Evolutionary conservation across 2,797 vertebrate genomes (phyloP).

Genomic region (Pteropus rufus): DNA sequence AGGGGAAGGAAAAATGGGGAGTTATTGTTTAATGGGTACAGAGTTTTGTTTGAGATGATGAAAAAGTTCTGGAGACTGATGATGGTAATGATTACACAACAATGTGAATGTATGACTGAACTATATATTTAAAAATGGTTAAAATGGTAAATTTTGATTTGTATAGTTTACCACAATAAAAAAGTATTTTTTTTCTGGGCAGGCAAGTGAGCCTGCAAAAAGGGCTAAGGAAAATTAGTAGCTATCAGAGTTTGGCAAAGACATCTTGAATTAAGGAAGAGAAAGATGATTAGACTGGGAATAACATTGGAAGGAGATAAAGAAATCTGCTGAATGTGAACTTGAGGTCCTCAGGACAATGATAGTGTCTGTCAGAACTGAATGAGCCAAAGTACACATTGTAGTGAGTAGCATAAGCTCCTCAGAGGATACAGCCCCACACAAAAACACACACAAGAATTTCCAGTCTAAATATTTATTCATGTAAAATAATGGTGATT

Average conservation of each 20-base stretch:
- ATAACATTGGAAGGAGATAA: slow-evolving; percentile 19
- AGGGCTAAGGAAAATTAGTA: not conserved
- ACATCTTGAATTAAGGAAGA: not conserved
- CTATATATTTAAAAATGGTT: not conserved
- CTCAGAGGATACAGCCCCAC: slow-evolving; percentile 40
- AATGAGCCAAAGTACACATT: slow-evolving; percentile 45
- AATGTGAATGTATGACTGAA: not conserved
- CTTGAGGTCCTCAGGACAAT: slow-evolving; percentile 43
- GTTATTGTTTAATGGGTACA: not conserved
- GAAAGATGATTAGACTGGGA: not conserved
- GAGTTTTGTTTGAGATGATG: not conserved
- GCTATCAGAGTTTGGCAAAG: not conserved
- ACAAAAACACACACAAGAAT: slow-evolving; percentile 13
- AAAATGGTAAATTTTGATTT: not conserved
- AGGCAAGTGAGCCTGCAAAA: not conserved
- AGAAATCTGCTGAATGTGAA: slow-evolving; percentile 26
- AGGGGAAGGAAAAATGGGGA: not conserved
- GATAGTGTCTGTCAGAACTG: not conserved
- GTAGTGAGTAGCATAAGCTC: slow-evolving; percentile 29
- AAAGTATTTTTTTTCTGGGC: not conserved
- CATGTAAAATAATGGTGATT: not conserved
- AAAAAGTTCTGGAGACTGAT: not conserved
- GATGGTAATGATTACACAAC: accelerated
- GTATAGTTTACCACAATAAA: not conserved
- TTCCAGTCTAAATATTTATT: slow-evolving; percentile 50